A percentile compares a stretch with the other conserved stretches of the same genome.
Evolutionary conservation across 1,140 invertebrate genomes (phyloP).

Genomic region (Drosophila sucinea): DNA sequence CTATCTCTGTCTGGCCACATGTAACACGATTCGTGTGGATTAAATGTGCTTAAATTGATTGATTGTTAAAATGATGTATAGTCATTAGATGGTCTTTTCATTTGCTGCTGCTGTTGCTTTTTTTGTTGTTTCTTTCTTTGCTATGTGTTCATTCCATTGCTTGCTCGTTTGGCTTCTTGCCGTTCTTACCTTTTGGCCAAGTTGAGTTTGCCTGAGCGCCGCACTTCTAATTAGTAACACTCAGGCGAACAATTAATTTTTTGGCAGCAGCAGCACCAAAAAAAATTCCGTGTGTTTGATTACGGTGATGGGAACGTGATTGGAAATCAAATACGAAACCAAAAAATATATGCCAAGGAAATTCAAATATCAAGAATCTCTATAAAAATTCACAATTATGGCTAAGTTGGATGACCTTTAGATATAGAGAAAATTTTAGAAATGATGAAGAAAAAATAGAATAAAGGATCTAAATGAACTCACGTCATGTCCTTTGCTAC

Average conservation of each 20-base stretch:
- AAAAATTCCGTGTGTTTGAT: background rate
- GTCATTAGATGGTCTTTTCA: slow-evolving; percentile 70
- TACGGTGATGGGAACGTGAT: slow-evolving; percentile 1
- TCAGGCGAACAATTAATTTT: slow-evolving; percentile 67
- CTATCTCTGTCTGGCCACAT: slow-evolving; percentile 40
- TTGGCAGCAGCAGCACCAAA: slow-evolving; percentile 22
- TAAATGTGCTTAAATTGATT: slow-evolving; percentile 79
- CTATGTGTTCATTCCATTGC: slow-evolving; percentile 22
- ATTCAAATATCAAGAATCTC: no score
- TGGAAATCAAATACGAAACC: background rate
- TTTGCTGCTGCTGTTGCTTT: slow-evolving; percentile 19
- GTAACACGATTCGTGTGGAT: slow-evolving; percentile 78
- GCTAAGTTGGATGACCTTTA: no score
- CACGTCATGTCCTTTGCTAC: background rate
- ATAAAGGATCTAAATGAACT: background rate
- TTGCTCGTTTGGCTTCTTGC: slow-evolving; percentile 17
- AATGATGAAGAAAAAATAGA: background rate
- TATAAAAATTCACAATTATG: no score
- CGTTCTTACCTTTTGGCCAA: slow-evolving; percentile 15
- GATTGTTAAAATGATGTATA: slow-evolving; percentile 79
- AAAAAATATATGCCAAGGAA: no score
- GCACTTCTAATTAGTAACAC: slow-evolving; percentile 71
- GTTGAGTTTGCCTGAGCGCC: slow-evolving; percentile 19
- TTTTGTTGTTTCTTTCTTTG: slow-evolving; percentile 24
- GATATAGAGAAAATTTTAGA: no score